These are phyloP conservation scores for Koerneria pararmatus DNA, from an alignment of 2,888 invertebrate genomes.

Conservation along the genomic window DNA sequence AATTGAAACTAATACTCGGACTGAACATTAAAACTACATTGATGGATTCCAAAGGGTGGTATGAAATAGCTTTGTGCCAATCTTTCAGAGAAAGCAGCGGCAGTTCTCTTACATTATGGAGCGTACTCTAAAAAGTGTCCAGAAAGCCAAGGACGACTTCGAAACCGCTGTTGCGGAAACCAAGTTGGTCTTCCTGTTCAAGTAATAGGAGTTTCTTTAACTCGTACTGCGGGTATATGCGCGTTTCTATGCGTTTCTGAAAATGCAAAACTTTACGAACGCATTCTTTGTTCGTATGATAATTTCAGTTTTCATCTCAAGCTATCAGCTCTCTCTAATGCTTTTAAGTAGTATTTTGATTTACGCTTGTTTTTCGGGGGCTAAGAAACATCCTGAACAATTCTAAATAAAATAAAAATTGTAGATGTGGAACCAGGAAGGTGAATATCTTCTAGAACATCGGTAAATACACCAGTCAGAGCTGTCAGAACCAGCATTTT, in stretches of 20 bases:
- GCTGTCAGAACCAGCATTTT: too few relatives aligned
- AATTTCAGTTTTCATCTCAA: neutral
- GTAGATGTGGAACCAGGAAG: too few relatives aligned
- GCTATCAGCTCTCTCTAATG: neutral
- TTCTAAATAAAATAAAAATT: too few relatives aligned
- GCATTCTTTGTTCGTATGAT: neutral
- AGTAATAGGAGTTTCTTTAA: neutral
- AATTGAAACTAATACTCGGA: too few relatives aligned
- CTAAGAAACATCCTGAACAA: too few relatives aligned
- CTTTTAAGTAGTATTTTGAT: neutral
- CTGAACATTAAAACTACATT: too few relatives aligned
- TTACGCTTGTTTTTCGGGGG: too few relatives aligned
- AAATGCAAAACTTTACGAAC: too few relatives aligned
- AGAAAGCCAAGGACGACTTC: slow-evolving; percentile 1
- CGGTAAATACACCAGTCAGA: too few relatives aligned
- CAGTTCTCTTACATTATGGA: neutral
- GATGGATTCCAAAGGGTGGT: too few relatives aligned
- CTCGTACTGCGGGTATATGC: neutral
- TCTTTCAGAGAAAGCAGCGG: neutral
- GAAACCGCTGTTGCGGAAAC: neutral
- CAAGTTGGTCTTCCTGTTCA: neutral
- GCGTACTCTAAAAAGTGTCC: neutral
- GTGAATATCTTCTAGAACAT: too few relatives aligned
- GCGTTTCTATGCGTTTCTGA: neutral
- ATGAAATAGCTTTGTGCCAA: neutral